Conservation (phyloP, 2,888 invertebrate genomes). For the Cheilosia vernalis region DNA sequence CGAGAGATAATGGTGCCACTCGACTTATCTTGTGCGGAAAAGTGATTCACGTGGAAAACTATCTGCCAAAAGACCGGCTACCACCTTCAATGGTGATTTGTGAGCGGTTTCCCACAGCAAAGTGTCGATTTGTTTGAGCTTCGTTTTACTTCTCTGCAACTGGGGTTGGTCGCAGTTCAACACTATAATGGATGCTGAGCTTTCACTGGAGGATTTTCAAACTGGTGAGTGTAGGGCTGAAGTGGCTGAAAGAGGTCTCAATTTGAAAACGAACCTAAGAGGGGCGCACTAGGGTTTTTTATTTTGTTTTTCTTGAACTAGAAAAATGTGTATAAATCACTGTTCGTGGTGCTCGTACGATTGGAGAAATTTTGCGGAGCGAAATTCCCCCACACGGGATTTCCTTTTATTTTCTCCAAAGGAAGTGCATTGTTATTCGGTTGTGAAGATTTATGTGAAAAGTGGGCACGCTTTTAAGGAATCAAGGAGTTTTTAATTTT, state of each 20-base stretch:
- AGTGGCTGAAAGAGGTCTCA: slow-evolving; percentile 40
- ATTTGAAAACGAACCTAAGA: slow-evolving; percentile 29
- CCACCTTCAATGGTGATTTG: slow-evolving; percentile 55
- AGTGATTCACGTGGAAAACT: slow-evolving; percentile 45
- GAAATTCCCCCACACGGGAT: neutral
- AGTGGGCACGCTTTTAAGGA: neutral
- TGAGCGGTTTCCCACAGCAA: slow-evolving; percentile 54
- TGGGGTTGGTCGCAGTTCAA: slow-evolving; percentile 14
- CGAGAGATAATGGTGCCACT: slow-evolving; percentile 5
- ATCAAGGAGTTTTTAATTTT: neutral
- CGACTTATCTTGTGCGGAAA: slow-evolving; percentile 34
- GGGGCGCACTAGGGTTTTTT: neutral
- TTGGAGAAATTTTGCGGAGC: neutral
- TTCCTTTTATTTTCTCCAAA: neutral
- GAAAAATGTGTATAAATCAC: neutral
- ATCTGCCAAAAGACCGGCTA: slow-evolving; percentile 8
- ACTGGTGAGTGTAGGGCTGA: slow-evolving; percentile 52
- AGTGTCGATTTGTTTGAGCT: slow-evolving; percentile 64
- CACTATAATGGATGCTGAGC: slow-evolving; percentile 65
- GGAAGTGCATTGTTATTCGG: slow-evolving; percentile 39
- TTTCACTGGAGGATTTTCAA: slow-evolving; percentile 68
- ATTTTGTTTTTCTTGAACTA: neutral
- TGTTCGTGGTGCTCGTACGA: neutral
- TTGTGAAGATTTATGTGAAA: slow-evolving; percentile 13
- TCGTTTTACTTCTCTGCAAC: slow-evolving; percentile 5